These are phyloP conservation scores for Caenorhabditis afra DNA, from an alignment of 2,888 invertebrate species.

Conservation along the genomic window DNA sequence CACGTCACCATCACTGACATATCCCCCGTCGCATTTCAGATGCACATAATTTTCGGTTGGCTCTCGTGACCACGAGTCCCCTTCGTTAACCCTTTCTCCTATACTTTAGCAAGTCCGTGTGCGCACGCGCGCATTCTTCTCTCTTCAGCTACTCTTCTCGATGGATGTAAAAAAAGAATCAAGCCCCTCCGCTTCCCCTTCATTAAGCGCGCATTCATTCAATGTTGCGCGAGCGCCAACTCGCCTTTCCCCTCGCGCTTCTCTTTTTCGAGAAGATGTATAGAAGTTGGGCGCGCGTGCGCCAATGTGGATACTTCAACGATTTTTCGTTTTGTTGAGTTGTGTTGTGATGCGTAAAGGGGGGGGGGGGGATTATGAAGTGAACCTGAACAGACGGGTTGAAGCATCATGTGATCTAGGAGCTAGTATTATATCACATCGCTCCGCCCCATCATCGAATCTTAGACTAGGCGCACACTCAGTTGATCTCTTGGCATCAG, in stretches of 20 bases:
- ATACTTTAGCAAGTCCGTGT: not conserved
- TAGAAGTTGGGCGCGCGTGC: too few relatives aligned
- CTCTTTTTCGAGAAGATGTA: not conserved
- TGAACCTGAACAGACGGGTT: too few relatives aligned
- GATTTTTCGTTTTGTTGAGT: too few relatives aligned
- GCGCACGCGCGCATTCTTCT: too few relatives aligned
- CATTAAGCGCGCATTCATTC: conserved; percentile 23
- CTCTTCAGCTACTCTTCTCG: not conserved
- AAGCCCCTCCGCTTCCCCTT: conserved; percentile 15
- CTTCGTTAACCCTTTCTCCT: not conserved
- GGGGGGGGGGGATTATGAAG: too few relatives aligned
- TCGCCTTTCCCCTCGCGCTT: not conserved
- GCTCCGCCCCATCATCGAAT: too few relatives aligned
- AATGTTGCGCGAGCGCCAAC: not conserved
- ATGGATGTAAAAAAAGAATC: conserved; percentile 23
- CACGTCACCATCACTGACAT: not conserved
- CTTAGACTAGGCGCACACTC: too few relatives aligned
- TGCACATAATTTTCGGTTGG: conserved; percentile 40
- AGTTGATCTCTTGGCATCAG: too few relatives aligned
- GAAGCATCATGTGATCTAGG: too few relatives aligned
- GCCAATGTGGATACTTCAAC: too few relatives aligned
- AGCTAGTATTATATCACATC: too few relatives aligned
- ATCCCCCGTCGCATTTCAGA: conserved; percentile 13
- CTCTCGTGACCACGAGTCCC: not conserved
- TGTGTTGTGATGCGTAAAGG: too few relatives aligned